Conservation (phyloP, 2,113 vertebrate genomes). For the Stictonetta naevosa region DNA sequence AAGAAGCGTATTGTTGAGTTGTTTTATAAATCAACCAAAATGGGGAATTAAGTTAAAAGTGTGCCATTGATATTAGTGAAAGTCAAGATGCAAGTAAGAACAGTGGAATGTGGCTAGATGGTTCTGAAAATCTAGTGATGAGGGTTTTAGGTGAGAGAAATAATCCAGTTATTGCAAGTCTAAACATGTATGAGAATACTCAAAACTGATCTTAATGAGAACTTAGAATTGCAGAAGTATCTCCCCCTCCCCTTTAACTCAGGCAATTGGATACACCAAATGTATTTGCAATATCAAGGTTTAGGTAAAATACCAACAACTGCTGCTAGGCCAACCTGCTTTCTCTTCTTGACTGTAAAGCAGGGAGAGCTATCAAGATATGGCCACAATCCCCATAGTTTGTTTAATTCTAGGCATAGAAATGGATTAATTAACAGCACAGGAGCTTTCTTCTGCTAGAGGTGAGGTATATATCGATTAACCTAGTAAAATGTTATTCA, state of each 20-base stretch:
- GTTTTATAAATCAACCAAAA: neutral
- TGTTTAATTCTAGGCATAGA: neutral
- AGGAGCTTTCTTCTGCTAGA: neutral
- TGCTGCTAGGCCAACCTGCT: neutral
- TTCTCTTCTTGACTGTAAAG: neutral
- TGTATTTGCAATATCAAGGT: neutral
- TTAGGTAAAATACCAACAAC: neutral
- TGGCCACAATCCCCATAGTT: neutral
- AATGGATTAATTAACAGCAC: conserved; percentile 1
- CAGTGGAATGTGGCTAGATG: neutral
- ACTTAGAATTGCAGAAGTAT: neutral
- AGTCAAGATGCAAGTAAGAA: neutral
- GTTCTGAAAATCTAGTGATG: neutral
- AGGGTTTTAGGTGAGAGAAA: neutral
- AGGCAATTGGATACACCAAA: neutral
- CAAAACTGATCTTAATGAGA: neutral
- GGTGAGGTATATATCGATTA: neutral
- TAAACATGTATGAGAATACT: neutral
- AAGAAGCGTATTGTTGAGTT: neutral
- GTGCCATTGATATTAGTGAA: neutral
- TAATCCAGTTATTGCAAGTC: neutral
- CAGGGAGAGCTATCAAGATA: neutral
- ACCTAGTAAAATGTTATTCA: neutral
- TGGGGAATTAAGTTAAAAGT: neutral
- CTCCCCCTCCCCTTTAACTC: neutral